Conservation (phyloP, 1,140 invertebrate genomes). For the Hyposmocoma kahamanoa region DNA sequence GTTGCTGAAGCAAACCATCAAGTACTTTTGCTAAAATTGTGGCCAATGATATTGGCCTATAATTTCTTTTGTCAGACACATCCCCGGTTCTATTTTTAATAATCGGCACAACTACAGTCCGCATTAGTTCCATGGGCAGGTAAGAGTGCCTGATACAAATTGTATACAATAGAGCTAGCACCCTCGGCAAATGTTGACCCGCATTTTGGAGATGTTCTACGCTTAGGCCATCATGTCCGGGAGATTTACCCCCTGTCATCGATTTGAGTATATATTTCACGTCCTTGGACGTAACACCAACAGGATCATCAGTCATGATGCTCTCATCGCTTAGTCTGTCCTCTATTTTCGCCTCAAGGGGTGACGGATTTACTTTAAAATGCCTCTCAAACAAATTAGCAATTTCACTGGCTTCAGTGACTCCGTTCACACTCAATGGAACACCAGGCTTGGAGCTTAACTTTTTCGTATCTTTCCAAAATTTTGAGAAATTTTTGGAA, state of each 20-base stretch:
- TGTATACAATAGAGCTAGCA: neutral
- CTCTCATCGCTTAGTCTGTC: neutral
- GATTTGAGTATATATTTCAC: neutral
- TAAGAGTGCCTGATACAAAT: constrained; percentile 6
- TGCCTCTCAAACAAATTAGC: neutral
- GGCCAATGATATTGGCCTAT: constrained; percentile 4
- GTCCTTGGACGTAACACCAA: neutral
- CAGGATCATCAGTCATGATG: neutral
- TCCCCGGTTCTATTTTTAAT: constrained; percentile 3
- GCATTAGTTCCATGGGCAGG: neutral
- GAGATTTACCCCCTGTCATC: neutral
- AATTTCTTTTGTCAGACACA: neutral
- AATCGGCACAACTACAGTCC: neutral
- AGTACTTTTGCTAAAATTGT: neutral
- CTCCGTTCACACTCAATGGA: neutral
- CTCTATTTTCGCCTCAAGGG: neutral
- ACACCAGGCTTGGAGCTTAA: neutral
- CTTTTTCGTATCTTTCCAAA: constrained; percentile 4
- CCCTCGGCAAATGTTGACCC: neutral
- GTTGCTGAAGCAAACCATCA: neutral
- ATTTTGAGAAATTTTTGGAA: neutral
- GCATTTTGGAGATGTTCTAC: constrained; percentile 1
- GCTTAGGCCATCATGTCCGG: constrained; percentile 1
- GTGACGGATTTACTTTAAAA: neutral
- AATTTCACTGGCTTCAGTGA: neutral